A percentile compares a stretch with the other conserved stretches of the same genome.
These are phyloP conservation scores for Copidosoma floridanum DNA, from an alignment of 1,140 invertebrate genomes.

Conservation along the genomic window DNA sequence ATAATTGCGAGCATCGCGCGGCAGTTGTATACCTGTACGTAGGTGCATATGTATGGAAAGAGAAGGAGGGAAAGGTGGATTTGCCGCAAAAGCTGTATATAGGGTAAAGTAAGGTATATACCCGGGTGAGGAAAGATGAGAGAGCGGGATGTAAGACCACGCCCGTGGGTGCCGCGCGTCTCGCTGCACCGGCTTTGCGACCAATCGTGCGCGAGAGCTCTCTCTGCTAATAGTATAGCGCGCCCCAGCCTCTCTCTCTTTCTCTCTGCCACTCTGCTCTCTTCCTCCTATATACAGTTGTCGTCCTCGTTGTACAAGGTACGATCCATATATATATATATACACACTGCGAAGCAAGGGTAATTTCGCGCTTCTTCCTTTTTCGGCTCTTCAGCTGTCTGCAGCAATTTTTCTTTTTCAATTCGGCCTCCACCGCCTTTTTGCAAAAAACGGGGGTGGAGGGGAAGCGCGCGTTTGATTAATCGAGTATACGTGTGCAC, in stretches of 20 bases:
- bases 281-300: neutral
- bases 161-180: conserved; percentile 40
- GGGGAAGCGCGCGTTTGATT: conserved; percentile 12
- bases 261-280: neutral
- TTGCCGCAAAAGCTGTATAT: conserved; percentile 23
- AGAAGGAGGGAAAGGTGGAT: conserved; percentile 38
- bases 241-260: neutral
- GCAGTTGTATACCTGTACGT: too few relatives aligned
- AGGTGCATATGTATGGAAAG: too few relatives aligned
- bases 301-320: too few relatives aligned
- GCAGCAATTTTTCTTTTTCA: too few relatives aligned
- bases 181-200: conserved; percentile 30
- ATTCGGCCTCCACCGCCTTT: too few relatives aligned
- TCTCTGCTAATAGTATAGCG: too few relatives aligned
- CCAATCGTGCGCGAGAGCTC: conserved; percentile 44
- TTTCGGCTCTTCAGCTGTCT: too few relatives aligned
- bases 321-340: too few relatives aligned
- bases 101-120: too few relatives aligned
- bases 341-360: too few relatives aligned
- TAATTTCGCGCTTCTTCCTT: neutral
- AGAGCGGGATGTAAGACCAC: conserved; percentile 43
- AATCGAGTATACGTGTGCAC: conserved; percentile 22
- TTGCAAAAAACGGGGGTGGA: too few relatives aligned
- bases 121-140: conserved; percentile 37
- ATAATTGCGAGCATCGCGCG: conserved; percentile 24